Percentiles rank a stretch among this genome's conserved stretches.
Conservation (phyloP, 2,113 vertebrate species). For the Calidris pygmaea region DNA sequence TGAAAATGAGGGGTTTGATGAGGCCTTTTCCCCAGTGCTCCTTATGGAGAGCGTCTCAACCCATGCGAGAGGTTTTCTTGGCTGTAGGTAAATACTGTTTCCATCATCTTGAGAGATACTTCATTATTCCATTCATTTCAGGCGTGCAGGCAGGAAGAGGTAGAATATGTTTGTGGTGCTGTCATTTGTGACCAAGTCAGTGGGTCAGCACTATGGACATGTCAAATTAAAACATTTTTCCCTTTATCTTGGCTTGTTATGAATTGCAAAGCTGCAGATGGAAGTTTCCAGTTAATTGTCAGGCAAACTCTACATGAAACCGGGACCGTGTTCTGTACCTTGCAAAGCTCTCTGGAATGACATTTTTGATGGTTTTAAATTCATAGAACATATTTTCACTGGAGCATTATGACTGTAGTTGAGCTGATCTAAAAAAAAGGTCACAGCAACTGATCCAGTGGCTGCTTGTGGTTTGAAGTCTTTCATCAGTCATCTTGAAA, state of each 20-base stretch:
- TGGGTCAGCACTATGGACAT: neutral
- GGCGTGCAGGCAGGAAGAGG: neutral
- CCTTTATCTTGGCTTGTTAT: neutral
- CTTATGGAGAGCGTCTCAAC: neutral
- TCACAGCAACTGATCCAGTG: neutral
- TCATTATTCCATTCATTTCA: neutral
- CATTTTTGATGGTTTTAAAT: neutral
- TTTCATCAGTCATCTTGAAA: slow-evolving; percentile 12
- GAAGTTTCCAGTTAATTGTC: neutral
- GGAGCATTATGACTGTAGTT: neutral
- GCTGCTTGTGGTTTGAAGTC: slow-evolving; percentile 19
- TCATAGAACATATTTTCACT: neutral
- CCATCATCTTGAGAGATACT: neutral
- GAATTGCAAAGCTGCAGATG: neutral
- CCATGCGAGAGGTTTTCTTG: neutral
- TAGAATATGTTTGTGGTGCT: neutral
- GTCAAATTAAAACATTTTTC: neutral
- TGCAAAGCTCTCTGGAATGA: neutral
- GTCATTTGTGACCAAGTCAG: neutral
- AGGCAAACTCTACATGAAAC: neutral
- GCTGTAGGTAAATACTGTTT: neutral
- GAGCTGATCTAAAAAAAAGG: neutral
- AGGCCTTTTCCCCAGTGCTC: neutral
- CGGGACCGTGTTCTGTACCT: neutral
- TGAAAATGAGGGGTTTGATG: neutral